Evolutionary conservation across 2,888 invertebrate genomes (phyloP), one percentile per base, ranked within the genome.

Genomic region (Synanthedon tipuliformis): DNA sequence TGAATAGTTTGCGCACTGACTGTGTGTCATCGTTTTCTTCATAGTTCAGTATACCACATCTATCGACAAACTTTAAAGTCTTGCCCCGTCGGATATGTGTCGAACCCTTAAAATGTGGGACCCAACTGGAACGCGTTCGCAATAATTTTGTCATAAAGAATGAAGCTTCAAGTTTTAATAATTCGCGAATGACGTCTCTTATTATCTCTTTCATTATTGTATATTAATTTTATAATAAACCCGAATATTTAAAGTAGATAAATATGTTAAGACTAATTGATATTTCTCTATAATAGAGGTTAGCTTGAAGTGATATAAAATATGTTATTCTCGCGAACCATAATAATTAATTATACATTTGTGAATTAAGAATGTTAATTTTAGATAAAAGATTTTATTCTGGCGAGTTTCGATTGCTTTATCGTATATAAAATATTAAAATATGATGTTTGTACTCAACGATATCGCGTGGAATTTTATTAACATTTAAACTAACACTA

Each of bases 301-400:
- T 71, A 78, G 77, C 74, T 77, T 73, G 68, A 71, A 70, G 76
- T 78, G 78, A 75, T 75, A 71, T 68, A 55, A 62, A 49, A 61
- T 76, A 73, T 74, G 69, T 75, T 77, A 72, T 71, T 71, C 71
- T 78, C 76, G 68, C 75, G 71, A 71, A 68, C 65, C 69, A 74
- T 75, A 73, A 34, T 34, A 34, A 34, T 34, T 34, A 34, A 8
- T 10, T 10, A 34, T 34, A 34, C 34, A 10, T 34, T 10, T 34
- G 34, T 34, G 34, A 34, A 34, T 34, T 75, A 73, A 72, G 65
- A 66, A 68, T 69, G 64, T 61, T 68, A 74, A 71, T 64, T 61
- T 63, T 78, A 76, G 73, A 71, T 74, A 69, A 34, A 41, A 51
- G 51, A 51, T 13, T 51, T 41, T 51, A 51, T 45, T 45, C n/a